A percentile compares a stretch with the other conserved stretches of the same genome.
phyloP scores from a whole-genome alignment of 2,888 invertebrate genomes.

The Scaptomyza parva region DNA sequence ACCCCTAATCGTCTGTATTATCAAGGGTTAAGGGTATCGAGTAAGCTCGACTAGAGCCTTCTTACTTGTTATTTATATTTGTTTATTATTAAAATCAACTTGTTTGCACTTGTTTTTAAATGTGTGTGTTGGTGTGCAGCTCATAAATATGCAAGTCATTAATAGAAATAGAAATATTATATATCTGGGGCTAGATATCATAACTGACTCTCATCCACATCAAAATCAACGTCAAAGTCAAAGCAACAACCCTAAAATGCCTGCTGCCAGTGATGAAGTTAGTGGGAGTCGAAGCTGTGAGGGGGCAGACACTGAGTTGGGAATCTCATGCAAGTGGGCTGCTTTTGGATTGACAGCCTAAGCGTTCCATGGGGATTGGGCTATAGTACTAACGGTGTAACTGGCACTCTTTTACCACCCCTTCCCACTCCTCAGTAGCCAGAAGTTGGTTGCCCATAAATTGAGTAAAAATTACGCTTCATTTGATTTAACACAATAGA shows the following conservation, averaged over 20 bases:
- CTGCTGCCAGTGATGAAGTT: conserved; percentile 13
- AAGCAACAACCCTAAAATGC: conserved; percentile 54
- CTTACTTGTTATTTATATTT: conserved; percentile 67
- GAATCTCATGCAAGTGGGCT: conserved; percentile 23
- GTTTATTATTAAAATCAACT: conserved; percentile 76
- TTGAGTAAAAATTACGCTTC: conserved; percentile 79
- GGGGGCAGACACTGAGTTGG: background rate
- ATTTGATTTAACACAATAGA: conserved; percentile 79
- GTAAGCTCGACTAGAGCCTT: too few relatives aligned
- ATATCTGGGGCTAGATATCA: conserved; percentile 50
- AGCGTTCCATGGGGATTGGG: conserved; percentile 72
- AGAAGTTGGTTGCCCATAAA: conserved; percentile 60
- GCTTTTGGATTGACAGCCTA: conserved; percentile 64
- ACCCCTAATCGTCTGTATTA: too few relatives aligned
- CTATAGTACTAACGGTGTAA: conserved; percentile 39
- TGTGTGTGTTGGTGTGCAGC: conserved; percentile 27
- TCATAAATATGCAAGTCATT: conserved; percentile 80
- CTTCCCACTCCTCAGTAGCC: conserved; percentile 9
- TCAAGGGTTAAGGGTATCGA: too few relatives aligned
- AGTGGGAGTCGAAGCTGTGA: background rate
- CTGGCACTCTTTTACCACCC: conserved; percentile 32
- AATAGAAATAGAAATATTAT: conserved; percentile 79
- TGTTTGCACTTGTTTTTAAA: conserved; percentile 60
- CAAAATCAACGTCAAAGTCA: conserved; percentile 61
- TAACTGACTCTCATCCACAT: conserved; percentile 21